Base-by-base conservation (phyloP, 2,797 vertebrate species). In the Tragopan temminckii region DNA sequence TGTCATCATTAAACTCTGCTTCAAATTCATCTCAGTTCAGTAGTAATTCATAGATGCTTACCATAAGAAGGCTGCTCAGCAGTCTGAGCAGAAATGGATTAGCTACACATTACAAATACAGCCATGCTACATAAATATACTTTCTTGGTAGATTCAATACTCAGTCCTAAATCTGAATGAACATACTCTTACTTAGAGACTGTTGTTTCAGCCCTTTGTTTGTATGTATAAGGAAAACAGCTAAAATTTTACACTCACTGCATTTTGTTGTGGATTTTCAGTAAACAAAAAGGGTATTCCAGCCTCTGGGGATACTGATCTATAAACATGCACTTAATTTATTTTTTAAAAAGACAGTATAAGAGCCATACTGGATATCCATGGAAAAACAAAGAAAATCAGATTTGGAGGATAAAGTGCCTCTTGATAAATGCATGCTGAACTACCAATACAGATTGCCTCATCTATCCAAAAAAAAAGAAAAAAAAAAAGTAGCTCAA, bases 1-100 rank as follows among this genome's bases (percentile, higher is more conserved):
- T 57, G n/a, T 58, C 48, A 94, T 75, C 12, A 53, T 74, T 90
- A 69, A 91, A 59, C 38, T 81, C 38, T 42, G 61, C 52, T 85
- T 94, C 71, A 91, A 83, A 88, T 88, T 77, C 63, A 94, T 31
- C 25, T 89, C 76, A 27, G 10, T 38, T 67, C 10, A 53, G 67
- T 64, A 50, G 29, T 43, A 95, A 74, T 46, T 77, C 29, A 59
- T 42, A 94, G 69, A 68, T 66, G 80, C 70, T 75, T 82, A 89
- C 59, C 53, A 67, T 33, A 33, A 80, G 21, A 79, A 58, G 38
- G 38, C 52, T 71, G 23, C 11, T 76, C 63, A 81, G 36, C 40
- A 61, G 19, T 31, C 67, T 70, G n/a, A 80, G 33, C 16, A 88
- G 42, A 77, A 80, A 74, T 50, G 0, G 58, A 58, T 52, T 59